Evolutionary conservation across 2,888 invertebrate genomes (phyloP), one percentile per base, ranked within the genome.

Genomic region (Phasia obesa): DNA sequence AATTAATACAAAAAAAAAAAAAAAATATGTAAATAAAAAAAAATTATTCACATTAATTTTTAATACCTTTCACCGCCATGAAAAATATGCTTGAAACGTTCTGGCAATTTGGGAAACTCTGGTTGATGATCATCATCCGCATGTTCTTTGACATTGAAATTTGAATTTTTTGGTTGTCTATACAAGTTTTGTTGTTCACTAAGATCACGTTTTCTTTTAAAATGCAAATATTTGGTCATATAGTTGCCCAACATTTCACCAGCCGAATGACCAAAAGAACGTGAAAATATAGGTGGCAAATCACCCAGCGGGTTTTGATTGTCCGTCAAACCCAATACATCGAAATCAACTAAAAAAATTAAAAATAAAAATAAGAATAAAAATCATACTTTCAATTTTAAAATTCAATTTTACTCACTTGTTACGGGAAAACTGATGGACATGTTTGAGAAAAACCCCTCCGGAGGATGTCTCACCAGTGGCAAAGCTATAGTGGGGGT

Each of bases 251-350:
- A 84, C 87, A 91, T 86, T 73, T 94, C 93, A 0, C 95, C 95
- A 0, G 96, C 96, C 9, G 94, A 93, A 85, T 94, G 93, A 4
- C 96, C 95, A 93, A 96, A 94, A 4, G 95, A 95, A 83, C 96
- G 92, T 0, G 95, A 95, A 85, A 97, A 93, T 4, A 96, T 92
- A 0, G 96, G 95, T 0, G 96, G 96, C 74, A 96, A 90, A 55
- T 94, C 95, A 17, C 97, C 97, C 88, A 96, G 95, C 0, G 97
- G 97, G 91, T 97, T 97, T 89, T 96, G 96, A 89, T 97, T 96
- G 89, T 97, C 97, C n/a, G 97, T 97, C 86, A 97, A 90, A 15
- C 97, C 97, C 85, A 97, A 91, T 90, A 96, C 95, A 91, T 96
- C 96, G 89, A 97, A 96, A 88, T 96, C 96, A 90, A 97, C 97